These are phyloP conservation scores for Hydroisotoma schaefferi DNA, from an alignment of 2,888 invertebrate species.

Conservation along the genomic window DNA sequence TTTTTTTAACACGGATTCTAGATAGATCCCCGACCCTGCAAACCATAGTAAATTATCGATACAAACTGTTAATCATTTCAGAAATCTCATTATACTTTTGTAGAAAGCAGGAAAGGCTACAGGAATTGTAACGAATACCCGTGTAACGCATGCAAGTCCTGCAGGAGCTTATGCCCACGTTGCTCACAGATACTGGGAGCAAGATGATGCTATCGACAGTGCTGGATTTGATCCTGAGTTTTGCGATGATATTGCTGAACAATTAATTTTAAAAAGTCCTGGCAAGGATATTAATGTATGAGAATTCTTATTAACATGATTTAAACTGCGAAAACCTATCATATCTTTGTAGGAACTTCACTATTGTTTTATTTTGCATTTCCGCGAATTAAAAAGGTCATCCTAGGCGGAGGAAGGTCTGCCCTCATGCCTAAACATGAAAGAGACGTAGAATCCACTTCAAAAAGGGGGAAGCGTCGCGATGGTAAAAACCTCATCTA, in stretches of 20 bases:
- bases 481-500: constrained; percentile 65
- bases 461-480: constrained; percentile 56
- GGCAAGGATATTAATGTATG: constrained; percentile 68
- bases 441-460: constrained; percentile 67
- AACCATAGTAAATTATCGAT: background rate
- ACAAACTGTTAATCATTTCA: background rate
- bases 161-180: constrained; percentile 73
- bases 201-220: constrained; percentile 55
- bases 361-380: background rate
- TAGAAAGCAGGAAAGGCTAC: constrained; percentile 64
- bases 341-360: background rate
- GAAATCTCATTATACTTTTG: background rate
- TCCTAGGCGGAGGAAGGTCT: constrained; percentile 72
- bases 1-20: background rate
- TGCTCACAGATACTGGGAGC: constrained; percentile 73
- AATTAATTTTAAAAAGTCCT: constrained; percentile 72
- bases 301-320: background rate
- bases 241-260: constrained; percentile 80
- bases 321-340: background rate
- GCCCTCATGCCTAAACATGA: constrained; percentile 64
- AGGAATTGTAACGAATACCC: constrained; percentile 75
- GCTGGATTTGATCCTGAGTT: constrained; percentile 22
- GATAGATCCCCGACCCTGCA: background rate
- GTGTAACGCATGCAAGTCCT: constrained; percentile 75
- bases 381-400: constrained; percentile 58